phyloP scores from a whole-genome alignment of 2,797 vertebrate genomes.

The Acrossocheilus fasciatus region DNA sequence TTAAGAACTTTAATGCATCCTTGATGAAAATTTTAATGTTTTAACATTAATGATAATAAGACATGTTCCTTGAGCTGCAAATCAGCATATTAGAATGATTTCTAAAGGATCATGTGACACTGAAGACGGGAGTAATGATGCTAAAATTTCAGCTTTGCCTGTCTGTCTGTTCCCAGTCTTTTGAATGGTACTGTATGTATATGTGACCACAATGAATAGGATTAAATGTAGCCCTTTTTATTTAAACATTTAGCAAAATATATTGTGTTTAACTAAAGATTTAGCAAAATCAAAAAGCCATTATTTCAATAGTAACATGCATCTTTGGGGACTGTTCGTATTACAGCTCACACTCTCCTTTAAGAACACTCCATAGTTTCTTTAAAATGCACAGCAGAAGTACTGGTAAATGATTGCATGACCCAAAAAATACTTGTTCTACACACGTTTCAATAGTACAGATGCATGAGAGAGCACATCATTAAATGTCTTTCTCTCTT shows the following conservation, averaged over 20 bases:
- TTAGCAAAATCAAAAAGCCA: not conserved
- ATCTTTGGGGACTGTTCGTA: constrained; percentile 27
- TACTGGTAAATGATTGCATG: constrained; percentile 28
- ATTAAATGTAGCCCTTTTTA: not conserved
- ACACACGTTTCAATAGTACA: not conserved
- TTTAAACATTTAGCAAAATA: no score
- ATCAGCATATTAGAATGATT: not conserved
- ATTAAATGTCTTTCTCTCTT: not conserved
- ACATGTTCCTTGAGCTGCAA: not conserved
- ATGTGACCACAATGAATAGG: not conserved
- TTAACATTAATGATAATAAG: not conserved
- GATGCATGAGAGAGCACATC: not conserved
- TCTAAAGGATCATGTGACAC: not conserved
- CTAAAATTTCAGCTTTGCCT: not conserved
- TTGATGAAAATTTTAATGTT: no score
- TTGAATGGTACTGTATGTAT: not conserved
- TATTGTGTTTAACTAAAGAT: not conserved
- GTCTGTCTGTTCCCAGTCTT: no score
- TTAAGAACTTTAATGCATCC: no score
- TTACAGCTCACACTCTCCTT: constrained; percentile 30
- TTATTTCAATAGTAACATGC: constrained; percentile 30
- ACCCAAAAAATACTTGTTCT: constrained; percentile 16
- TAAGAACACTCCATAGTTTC: constrained; percentile 11
- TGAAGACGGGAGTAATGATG: not conserved
- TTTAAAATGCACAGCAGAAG: constrained; percentile 42